Base-by-base conservation (phyloP, 2,113 vertebrate species). In the Peromyscus polionotus region DNA sequence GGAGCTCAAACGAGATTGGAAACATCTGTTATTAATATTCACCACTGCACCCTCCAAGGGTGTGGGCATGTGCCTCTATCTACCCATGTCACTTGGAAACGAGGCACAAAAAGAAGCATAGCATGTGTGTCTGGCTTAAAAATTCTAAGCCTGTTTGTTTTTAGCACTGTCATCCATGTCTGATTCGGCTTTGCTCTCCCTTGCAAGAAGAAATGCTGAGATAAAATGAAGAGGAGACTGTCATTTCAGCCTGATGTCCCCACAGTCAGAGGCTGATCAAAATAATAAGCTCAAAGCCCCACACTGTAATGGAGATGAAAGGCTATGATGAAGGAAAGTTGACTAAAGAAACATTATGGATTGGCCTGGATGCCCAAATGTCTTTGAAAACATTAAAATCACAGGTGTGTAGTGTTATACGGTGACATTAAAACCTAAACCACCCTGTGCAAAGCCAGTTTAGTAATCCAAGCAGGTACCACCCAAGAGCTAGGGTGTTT, bases 281-380 rank as follows among this genome's bases (percentile, higher is more conserved):
- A 97, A 91, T 93, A 96, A 94, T 97, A 96, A 96, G 91, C 97
- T 91, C 93, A 81, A 97, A 97, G 96, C 88, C 95, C 88, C 72
- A 54, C 33, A 91, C 96, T 91, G 42, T 31, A 68, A 83, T 48
- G 90, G 91, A 91, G 96, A 95, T 48, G 68, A 95, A 95, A 97
- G 91, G 72, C 92, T 72, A 7, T 89, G 94, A 91, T 91, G 76
- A 95, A 95, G 70, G 8, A 1, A 85, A 59, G 76, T 84, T 31
- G 68, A 75, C 95, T 94, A 79, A 95, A 68, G 92, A 91, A 31
- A 31, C 76, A 81, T 95, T 93, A 85, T 48, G 45, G 51, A 77
- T 88, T 72, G 80, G 81, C 77, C 91, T 57, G 65, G 81, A 39
- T 84, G 42, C 48, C 93, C 83, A 88, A 61, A 75, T 26, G 31